Conservation (phyloP, 2,888 invertebrate genomes). For the Leuctra nigra region DNA sequence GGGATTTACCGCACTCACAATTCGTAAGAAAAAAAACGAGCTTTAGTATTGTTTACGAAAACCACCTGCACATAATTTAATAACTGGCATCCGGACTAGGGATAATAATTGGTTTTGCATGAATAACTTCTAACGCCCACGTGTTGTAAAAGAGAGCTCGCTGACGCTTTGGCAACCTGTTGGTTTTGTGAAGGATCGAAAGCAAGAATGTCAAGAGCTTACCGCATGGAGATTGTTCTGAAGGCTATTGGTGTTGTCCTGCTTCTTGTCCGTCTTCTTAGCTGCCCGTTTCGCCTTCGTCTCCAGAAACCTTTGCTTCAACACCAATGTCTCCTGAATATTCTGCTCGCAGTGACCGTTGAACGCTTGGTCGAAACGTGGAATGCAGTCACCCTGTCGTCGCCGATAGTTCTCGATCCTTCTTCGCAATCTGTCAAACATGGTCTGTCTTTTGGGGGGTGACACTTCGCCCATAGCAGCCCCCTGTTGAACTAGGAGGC, state of each 20-base stretch:
- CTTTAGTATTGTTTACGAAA: too few relatives aligned
- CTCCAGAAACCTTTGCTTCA: slow-evolving; percentile 86
- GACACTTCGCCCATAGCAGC: slow-evolving; percentile 54
- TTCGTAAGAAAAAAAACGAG: too few relatives aligned
- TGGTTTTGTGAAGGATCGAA: too few relatives aligned
- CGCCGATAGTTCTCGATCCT: slow-evolving; percentile 83
- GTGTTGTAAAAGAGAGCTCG: too few relatives aligned
- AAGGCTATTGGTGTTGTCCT: slow-evolving; percentile 40
- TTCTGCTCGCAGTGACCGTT: slow-evolving; percentile 85
- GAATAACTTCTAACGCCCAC: too few relatives aligned
- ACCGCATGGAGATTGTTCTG: slow-evolving; percentile 57
- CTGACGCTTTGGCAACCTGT: too few relatives aligned
- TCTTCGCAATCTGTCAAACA: slow-evolving; percentile 74
- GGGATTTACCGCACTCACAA: too few relatives aligned
- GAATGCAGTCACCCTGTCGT: slow-evolving; percentile 78
- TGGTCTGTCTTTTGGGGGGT: slow-evolving; percentile 75
- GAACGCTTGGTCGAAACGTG: slow-evolving; percentile 82
- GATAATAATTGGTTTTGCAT: too few relatives aligned
- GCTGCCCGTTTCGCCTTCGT: slow-evolving; percentile 82
- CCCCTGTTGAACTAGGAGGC: slow-evolving; percentile 44
- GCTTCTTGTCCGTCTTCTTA: slow-evolving; percentile 67
- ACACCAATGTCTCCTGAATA: slow-evolving; percentile 77
- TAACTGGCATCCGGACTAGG: too few relatives aligned
- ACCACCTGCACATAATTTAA: too few relatives aligned
- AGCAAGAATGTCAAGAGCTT: slow-evolving; percentile 39